A percentile compares a stretch with the other conserved stretches of the same genome.
Evolutionary conservation across 2,797 vertebrate species (phyloP).

Genomic region (Poliocrania exsul): DNA sequence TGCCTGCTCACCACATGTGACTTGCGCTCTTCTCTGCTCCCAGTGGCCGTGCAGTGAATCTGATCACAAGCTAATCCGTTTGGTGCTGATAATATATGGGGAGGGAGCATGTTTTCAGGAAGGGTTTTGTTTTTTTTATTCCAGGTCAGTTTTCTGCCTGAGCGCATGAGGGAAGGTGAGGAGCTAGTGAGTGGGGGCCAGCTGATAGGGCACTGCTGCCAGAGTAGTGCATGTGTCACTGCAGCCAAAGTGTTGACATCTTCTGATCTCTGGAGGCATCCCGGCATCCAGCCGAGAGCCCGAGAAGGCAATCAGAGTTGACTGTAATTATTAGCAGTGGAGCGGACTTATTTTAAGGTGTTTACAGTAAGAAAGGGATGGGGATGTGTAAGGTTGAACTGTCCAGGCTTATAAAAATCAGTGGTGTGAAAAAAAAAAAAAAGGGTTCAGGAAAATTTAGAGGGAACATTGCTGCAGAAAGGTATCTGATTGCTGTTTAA

Average conservation of each 20-base stretch:
- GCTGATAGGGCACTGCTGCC: neutral
- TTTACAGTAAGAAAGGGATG: neutral
- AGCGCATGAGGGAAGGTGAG: neutral
- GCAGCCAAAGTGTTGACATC: neutral
- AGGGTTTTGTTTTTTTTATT: neutral
- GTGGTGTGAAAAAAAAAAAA: neutral
- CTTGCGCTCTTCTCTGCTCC: neutral
- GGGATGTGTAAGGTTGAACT: constrained; percentile 27
- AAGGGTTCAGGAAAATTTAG: neutral
- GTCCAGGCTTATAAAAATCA: constrained; percentile 43
- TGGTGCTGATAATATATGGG: neutral
- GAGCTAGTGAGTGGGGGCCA: neutral
- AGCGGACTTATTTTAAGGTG: neutral
- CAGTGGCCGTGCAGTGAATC: rapidly evolving
- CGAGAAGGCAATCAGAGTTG: constrained; percentile 2
- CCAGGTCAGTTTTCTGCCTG: neutral
- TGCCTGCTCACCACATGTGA: rapidly evolving
- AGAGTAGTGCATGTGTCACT: neutral
- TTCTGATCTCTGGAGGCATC: constrained; percentile 25
- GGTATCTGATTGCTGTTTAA: neutral
- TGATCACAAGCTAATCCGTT: rapidly evolving
- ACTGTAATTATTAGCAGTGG: neutral
- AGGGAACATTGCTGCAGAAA: neutral
- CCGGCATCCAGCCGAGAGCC: neutral
- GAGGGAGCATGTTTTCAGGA: neutral